These are phyloP conservation scores for Cantharis lateralis DNA, from an alignment of 2,888 invertebrate genomes.

Conservation along the genomic window DNA sequence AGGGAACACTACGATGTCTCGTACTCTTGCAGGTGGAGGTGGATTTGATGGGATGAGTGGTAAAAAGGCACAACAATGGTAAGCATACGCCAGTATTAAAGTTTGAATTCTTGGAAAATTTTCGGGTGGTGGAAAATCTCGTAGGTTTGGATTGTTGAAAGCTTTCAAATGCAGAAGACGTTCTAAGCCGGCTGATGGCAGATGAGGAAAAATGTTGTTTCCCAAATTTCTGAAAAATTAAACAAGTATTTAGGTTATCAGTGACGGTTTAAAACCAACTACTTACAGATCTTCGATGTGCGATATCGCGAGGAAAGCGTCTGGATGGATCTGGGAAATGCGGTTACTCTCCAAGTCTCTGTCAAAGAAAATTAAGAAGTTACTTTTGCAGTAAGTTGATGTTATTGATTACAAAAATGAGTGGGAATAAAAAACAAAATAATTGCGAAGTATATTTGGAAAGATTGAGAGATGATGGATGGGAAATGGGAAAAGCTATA, in stretches of 20 bases:
- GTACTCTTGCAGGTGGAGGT: conserved; percentile 57
- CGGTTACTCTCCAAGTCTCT: conserved; percentile 89
- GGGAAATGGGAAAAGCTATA: not conserved
- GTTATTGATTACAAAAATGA: not conserved
- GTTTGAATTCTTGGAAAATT: conserved; percentile 86
- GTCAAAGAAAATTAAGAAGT: conserved; percentile 48
- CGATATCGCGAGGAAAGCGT: conserved; percentile 78
- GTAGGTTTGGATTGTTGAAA: conserved; percentile 86
- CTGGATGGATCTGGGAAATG: conserved; percentile 82
- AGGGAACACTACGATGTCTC: conserved; percentile 72
- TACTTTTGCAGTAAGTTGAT: not conserved
- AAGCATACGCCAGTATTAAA: conserved; percentile 88
- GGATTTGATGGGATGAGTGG: conserved; percentile 64
- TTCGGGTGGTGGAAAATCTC: conserved; percentile 86
- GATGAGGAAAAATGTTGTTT: conserved; percentile 81
- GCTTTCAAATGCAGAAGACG: conserved; percentile 84
- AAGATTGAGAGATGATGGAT: not conserved
- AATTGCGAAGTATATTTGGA: too few species aligned
- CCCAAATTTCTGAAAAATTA: conserved; percentile 80
- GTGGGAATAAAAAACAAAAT: not conserved
- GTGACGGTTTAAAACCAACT: not conserved
- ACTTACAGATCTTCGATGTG: conserved; percentile 88
- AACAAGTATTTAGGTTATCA: not conserved
- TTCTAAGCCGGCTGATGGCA: conserved; percentile 83
- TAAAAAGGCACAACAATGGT: conserved; percentile 93